Conservation (phyloP, 92 coral and sea anemone genomes). For the Heteractis magnifica region DNA sequence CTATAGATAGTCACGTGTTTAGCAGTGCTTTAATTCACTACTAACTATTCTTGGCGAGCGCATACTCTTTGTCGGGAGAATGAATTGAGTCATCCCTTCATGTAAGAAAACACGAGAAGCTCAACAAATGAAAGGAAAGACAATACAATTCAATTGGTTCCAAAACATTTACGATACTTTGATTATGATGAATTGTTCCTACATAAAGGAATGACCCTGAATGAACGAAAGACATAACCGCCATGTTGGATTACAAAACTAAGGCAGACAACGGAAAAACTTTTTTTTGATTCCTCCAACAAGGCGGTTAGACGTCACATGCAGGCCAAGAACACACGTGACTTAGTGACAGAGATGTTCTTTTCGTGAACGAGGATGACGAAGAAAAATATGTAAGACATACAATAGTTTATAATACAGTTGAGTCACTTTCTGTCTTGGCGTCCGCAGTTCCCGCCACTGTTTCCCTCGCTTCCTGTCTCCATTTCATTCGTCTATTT, state of each 20-base stretch:
- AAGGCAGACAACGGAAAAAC: background rate
- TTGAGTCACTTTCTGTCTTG: slow-evolving; percentile 32
- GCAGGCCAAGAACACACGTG: background rate
- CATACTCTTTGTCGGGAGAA: no score
- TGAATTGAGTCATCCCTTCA: no score
- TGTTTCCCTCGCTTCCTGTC: slow-evolving; percentile 92
- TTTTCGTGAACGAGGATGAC: background rate
- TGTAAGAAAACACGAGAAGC: no score
- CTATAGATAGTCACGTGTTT: background rate
- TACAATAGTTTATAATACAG: background rate
- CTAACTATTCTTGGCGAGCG: no score
- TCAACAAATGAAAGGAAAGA: no score
- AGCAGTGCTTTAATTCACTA: no score
- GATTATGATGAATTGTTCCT: no score
- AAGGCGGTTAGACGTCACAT: background rate
- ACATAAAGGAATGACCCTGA: no score
- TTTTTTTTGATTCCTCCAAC: background rate
- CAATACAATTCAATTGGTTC: no score
- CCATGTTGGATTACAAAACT: background rate
- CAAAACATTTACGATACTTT: no score
- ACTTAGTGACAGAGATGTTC: background rate
- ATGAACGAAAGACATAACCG: background rate
- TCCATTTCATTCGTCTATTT: slow-evolving; percentile 98
- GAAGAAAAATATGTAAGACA: background rate
- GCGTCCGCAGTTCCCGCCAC: slow-evolving; percentile 58